A percentile compares a stretch with the other conserved stretches of the same genome.
Conservation (phyloP, 1,140 invertebrate species). For the Drosophila grimshawi region DNA sequence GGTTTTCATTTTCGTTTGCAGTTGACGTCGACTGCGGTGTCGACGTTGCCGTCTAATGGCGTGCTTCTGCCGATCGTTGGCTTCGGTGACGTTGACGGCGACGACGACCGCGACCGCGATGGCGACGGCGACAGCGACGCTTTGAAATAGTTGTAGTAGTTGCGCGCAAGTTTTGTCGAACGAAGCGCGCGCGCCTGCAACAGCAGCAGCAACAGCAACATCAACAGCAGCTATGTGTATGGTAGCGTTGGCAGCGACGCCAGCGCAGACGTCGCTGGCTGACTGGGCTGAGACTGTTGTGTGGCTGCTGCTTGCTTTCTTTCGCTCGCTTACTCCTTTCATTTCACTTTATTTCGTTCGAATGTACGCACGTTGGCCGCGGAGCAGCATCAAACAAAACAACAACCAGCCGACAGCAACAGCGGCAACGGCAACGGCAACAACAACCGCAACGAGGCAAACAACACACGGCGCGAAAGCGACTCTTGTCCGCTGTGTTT, state of each 20-base stretch:
- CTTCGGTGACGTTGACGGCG: constrained; percentile 1
- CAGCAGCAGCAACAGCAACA: not conserved
- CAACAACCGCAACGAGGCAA: constrained; percentile 37
- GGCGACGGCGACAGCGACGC: constrained; percentile 15
- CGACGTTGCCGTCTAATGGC: constrained; percentile 52
- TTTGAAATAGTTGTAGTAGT: constrained; percentile 46
- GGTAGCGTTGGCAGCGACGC: constrained; percentile 36
- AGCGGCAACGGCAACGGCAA: constrained; percentile 1
- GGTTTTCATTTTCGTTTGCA: constrained; percentile 82
- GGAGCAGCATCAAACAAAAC: constrained; percentile 61
- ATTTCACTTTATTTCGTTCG: constrained; percentile 85
- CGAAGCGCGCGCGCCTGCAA: constrained; percentile 24
- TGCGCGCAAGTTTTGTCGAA: constrained; percentile 51
- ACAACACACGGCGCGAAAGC: constrained; percentile 51
- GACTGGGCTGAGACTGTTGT: constrained; percentile 55
- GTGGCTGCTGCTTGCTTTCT: constrained; percentile 84
- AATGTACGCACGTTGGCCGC: constrained; percentile 84
- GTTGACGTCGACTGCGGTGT: constrained; percentile 38
- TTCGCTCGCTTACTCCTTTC: constrained; percentile 84
- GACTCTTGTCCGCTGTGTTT: constrained; percentile 40
- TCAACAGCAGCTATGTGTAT: constrained; percentile 9
- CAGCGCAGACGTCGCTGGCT: constrained; percentile 49
- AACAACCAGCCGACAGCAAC: constrained; percentile 45
- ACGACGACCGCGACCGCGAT: constrained; percentile 5
- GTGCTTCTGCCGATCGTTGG: constrained; percentile 18